Percentiles rank a stretch among this genome's conserved stretches.
Conservation (phyloP, 2,113 vertebrate species). For the Equus quagga region DNA sequence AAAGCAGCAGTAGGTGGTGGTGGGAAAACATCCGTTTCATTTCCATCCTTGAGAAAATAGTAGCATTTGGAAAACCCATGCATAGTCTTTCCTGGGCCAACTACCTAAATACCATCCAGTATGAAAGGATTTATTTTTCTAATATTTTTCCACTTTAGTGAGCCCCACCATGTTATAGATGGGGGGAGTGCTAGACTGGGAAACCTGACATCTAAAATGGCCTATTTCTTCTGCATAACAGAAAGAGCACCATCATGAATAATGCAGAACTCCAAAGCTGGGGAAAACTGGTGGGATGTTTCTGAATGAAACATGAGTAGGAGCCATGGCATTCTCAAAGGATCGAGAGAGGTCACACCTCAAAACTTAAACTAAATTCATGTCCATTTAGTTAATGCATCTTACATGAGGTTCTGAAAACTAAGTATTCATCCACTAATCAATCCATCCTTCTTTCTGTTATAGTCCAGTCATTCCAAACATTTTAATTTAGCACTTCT, state of each 20-base stretch:
- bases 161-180: background rate
- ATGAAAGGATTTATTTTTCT: slow-evolving; percentile 62
- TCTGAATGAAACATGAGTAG: background rate
- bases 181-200: background rate
- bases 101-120: slow-evolving; percentile 37
- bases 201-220: background rate
- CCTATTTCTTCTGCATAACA: background rate
- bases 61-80: slow-evolving; percentile 69
- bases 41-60: slow-evolving; percentile 70
- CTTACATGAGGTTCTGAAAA: background rate
- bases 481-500: background rate
- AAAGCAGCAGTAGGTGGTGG: slow-evolving; percentile 75
- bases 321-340: background rate
- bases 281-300: background rate
- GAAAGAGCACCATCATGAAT: background rate
- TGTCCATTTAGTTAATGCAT: background rate
- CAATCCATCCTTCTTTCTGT: background rate
- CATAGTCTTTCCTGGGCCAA: slow-evolving; percentile 52
- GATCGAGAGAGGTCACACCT: background rate
- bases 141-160: slow-evolving; percentile 50
- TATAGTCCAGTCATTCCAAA: background rate
- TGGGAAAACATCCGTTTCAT: slow-evolving; percentile 70
- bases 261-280: background rate
- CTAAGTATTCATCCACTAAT: background rate
- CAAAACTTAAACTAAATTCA: background rate